Evolutionary conservation across 2,797 vertebrate genomes (phyloP), one percentile per base, ranked within the genome.

Genomic region (Myotis planiceps): DNA sequence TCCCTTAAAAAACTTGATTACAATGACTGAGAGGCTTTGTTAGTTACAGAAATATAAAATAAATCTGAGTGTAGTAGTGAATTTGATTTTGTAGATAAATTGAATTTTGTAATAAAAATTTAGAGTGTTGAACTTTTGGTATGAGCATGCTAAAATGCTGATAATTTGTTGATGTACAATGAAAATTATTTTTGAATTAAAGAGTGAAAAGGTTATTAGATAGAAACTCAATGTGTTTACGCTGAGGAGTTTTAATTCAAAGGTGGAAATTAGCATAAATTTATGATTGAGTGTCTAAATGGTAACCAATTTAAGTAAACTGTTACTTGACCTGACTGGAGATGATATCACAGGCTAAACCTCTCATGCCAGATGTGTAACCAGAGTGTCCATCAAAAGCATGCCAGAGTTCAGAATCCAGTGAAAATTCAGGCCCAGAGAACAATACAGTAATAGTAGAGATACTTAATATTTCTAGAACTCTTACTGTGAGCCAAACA

Each of bases 151-250:
- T 93, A 93, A 94, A 94, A 69, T 75, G 47, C 55, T 65, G 66
- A 90, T 85, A 80, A 39, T 14, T 58, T 92, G 95, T 68, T 93
- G 85, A 93, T 34, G 16, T 2, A 90, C 27, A 80, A 21, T 84
- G 23, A 90, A 89, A 29, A 88, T 39, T 92, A 81, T 55, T 92
- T 95, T 97, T 93, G 18, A 91, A 82, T 82, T 96, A 93, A 84
- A 90, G 23, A 29, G 29, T 71, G n/a, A 65, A 96, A 93, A 15
- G 51, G 53, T 96, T 81, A 92, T 90, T 93, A 93, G 34, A 27
- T 84, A 88, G 68, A 95, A 94, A 80, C 19, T 86, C 29, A 89
- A 39, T 78, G 53, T 92, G 18, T 69, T 95, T 72, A 71, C 92
- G 66, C 74, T 88, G 39, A 94, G 21, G 37, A 85, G 4, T 85